Conservation (phyloP, 2,797 vertebrate species). For the Podargus strigoides region DNA sequence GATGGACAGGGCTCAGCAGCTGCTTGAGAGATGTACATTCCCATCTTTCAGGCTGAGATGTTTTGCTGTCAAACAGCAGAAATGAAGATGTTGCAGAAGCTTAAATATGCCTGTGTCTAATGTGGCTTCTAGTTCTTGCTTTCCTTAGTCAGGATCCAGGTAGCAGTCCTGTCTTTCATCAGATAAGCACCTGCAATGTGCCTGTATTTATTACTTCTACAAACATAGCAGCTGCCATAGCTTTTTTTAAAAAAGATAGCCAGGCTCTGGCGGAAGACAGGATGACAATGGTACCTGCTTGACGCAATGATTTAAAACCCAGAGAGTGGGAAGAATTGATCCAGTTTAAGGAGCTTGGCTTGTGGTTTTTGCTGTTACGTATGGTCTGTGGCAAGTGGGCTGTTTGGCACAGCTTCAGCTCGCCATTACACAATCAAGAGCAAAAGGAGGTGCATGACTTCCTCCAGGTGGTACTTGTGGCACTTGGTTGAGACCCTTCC, state of each 20-base stretch:
- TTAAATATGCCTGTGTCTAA: background rate
- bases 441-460: background rate
- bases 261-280: background rate
- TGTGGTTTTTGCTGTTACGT: background rate
- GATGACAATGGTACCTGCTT: background rate
- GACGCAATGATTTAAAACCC: background rate
- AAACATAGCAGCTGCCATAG: background rate
- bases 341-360: background rate
- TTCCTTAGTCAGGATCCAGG: background rate
- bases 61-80: background rate
- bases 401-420: background rate
- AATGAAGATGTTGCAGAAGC: background rate
- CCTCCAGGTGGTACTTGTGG: background rate
- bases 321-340: background rate
- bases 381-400: background rate
- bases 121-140: background rate
- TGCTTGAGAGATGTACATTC: rapidly evolving
- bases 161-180: background rate
- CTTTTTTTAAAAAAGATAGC: background rate
- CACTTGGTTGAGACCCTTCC: background rate
- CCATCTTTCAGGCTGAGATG: background rate
- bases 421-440: background rate
- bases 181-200: background rate
- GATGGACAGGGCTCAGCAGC: background rate
- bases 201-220: background rate